Percentiles rank a stretch among this genome's conserved stretches.
Conservation (phyloP, 2,888 invertebrate species). For the Eurytoma californica region DNA sequence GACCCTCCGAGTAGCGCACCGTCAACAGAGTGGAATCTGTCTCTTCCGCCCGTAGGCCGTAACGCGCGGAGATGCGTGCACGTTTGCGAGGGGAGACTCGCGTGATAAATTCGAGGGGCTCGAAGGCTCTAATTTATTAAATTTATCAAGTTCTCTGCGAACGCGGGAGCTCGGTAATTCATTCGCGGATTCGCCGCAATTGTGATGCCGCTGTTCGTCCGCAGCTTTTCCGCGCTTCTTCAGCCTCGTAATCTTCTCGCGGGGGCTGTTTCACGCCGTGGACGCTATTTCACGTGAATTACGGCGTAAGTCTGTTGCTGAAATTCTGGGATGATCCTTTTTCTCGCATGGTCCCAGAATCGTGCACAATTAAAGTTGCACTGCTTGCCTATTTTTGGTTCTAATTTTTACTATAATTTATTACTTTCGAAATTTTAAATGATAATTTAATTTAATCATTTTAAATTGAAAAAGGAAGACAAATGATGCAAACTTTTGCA, state of each 20-base stretch:
- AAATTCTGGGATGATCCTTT: constrained; percentile 3
- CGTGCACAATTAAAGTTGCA: no score
- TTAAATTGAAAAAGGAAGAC: no score
- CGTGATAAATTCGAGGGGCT: constrained; percentile 68
- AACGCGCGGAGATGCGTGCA: constrained; percentile 23
- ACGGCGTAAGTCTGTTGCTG: neutral
- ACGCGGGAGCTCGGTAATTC: constrained; percentile 40
- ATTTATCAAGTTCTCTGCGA: constrained; percentile 63
- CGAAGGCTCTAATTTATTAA: constrained; percentile 68
- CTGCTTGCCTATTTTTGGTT: no score
- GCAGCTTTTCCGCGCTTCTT: constrained; percentile 44
- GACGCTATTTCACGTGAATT: neutral
- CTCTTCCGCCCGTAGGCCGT: neutral
- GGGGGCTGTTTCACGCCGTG: constrained; percentile 20
- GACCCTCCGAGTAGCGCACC: neutral
- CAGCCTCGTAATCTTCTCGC: constrained; percentile 40
- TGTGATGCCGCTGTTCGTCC: constrained; percentile 20
- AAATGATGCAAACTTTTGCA: no score
- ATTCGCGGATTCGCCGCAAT: constrained; percentile 50
- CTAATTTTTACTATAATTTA: no score
- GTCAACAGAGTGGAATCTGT: constrained; percentile 1
- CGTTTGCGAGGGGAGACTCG: constrained; percentile 30
- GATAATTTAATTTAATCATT: no score
- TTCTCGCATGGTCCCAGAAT: neutral
- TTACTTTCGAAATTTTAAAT: no score